These are phyloP conservation scores for Pituophis catenifer DNA, from an alignment of 2,113 vertebrate species.

Conservation along the genomic window DNA sequence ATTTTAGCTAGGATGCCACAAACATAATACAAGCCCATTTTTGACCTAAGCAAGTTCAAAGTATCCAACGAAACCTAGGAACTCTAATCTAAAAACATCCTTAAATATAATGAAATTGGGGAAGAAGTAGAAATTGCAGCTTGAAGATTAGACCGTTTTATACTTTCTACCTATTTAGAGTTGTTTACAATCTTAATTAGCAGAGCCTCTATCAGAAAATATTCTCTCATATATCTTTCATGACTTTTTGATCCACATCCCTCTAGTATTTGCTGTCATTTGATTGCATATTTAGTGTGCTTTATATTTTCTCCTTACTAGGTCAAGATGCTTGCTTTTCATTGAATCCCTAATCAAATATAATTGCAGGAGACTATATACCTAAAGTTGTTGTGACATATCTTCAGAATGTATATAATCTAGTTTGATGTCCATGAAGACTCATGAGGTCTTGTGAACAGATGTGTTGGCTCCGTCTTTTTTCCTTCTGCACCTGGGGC, in stretches of 20 bases:
- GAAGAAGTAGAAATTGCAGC: not conserved
- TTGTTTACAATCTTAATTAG: not conserved
- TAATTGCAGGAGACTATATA: not conserved
- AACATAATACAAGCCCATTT: not conserved
- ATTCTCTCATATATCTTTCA: not conserved
- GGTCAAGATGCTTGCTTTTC: not conserved
- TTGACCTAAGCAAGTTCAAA: not conserved
- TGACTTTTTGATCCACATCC: not conserved
- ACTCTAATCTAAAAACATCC: not conserved
- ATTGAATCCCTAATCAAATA: not conserved
- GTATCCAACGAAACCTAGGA: not conserved
- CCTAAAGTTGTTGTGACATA: not conserved
- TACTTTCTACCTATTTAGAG: not conserved
- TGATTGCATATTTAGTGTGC: not conserved
- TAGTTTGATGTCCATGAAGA: not conserved
- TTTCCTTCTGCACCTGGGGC: not conserved
- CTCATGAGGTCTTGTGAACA: not conserved
- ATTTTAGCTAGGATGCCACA: not conserved
- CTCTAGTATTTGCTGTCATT: not conserved
- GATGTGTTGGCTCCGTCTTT: not conserved
- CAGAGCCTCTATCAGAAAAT: not conserved
- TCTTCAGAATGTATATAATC: not conserved
- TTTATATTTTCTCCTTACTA: not conserved
- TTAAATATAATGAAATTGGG: not conserved
- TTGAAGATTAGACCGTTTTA: not conserved